Evolutionary conservation across 2,888 invertebrate species (phyloP).

Genomic region (Xylota sylvarum): DNA sequence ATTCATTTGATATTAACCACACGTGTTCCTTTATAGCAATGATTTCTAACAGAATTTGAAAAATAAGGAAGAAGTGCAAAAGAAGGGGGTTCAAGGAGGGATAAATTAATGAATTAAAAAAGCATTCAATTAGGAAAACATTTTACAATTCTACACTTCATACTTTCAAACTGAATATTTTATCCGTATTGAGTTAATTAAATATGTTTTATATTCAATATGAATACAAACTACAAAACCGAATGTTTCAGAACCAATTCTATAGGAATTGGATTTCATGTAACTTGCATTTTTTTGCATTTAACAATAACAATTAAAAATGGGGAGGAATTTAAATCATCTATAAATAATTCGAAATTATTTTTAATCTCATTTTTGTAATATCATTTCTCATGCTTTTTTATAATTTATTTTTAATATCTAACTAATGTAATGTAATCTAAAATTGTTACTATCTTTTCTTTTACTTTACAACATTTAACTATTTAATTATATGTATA

Average conservation of each 20-base stretch:
- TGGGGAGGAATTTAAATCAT: neutral
- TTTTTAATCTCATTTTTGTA: neutral
- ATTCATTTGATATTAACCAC: neutral
- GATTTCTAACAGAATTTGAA: neutral
- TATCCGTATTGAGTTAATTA: neutral
- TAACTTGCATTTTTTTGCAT: constrained; percentile 1
- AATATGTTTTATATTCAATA: constrained; percentile 46
- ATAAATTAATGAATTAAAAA: neutral
- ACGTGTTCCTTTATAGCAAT: neutral
- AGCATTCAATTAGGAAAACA: neutral
- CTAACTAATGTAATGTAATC: constrained; percentile 32
- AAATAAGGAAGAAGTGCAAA: neutral
- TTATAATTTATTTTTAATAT: constrained; percentile 24
- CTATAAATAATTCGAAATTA: neutral
- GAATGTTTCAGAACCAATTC: neutral
- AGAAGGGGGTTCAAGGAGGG: neutral
- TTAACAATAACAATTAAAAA: constrained; percentile 13
- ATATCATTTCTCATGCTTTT: neutral
- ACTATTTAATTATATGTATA: neutral
- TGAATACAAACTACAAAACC: constrained; percentile 38
- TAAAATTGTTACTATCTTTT: constrained; percentile 5
- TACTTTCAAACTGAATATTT: neutral
- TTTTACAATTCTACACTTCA: constrained; percentile 1
- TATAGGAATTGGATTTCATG: neutral
- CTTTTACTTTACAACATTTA: constrained; percentile 22